Percentiles rank a stretch among this genome's conserved stretches.
phyloP scores from a whole-genome alignment of 1,140 invertebrate genomes.

The Carcinoscorpius rotundicauda region DNA sequence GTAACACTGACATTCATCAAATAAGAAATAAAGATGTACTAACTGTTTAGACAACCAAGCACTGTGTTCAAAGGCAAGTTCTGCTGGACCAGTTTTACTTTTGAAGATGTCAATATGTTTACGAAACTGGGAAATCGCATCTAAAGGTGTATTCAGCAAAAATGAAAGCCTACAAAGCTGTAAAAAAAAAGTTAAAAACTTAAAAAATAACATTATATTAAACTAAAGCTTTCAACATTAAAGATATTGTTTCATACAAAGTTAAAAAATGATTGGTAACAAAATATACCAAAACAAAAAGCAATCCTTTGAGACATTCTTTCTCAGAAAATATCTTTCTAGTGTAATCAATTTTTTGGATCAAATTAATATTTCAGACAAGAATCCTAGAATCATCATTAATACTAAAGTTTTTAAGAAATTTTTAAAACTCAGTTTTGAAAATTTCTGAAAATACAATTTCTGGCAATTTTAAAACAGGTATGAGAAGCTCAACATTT shows the following conservation, averaged over 20 bases:
- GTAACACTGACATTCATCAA: no score
- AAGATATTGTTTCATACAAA: neutral
- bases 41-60: slow-evolving; percentile 95
- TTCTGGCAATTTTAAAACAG: no score
- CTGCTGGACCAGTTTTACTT: slow-evolving; percentile 54
- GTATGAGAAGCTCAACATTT: no score
- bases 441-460: no score
- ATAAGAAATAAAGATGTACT: slow-evolving; percentile 26
- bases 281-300: neutral
- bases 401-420: no score
- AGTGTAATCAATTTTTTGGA: no score
- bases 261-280: neutral
- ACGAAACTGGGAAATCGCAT: slow-evolving; percentile 86
- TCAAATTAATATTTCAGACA: no score
- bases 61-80: slow-evolving; percentile 86
- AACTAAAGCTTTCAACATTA: neutral
- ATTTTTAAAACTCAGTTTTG: no score
- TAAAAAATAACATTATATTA: slow-evolving; percentile 7
- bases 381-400: no score
- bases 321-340: neutral
- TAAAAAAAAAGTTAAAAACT: slow-evolving; percentile 13
- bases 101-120: slow-evolving; percentile 82
- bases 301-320: neutral
- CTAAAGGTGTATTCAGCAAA: slow-evolving; percentile 69
- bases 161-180: slow-evolving; percentile 71